Evolutionary conservation across 2,113 vertebrate species (phyloP).

Genomic region (Colinus virginianus): DNA sequence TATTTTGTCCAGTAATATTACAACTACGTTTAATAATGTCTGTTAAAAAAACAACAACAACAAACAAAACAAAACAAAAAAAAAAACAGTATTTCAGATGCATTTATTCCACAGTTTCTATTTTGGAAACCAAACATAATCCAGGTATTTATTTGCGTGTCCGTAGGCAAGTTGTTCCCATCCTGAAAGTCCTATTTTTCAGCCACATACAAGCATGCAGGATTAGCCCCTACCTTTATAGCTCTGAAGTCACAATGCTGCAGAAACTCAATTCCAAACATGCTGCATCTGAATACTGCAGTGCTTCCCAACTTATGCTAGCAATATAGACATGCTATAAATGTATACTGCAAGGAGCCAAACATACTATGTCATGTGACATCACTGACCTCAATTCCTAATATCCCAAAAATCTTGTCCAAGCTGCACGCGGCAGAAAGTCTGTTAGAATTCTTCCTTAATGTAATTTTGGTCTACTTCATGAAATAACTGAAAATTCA

Average conservation of each 20-base stretch:
- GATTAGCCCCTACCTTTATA: neutral
- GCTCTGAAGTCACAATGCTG: neutral
- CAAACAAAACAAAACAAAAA: neutral
- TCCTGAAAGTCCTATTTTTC: neutral
- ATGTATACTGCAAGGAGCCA: neutral
- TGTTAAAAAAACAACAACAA: neutral
- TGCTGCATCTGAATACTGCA: neutral
- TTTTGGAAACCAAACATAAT: constrained; percentile 7
- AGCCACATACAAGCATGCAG: neutral
- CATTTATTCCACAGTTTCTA: neutral
- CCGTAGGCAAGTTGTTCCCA: neutral
- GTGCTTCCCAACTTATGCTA: neutral
- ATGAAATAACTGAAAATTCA: neutral
- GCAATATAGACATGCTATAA: neutral
- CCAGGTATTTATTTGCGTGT: neutral
- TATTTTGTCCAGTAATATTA: constrained; percentile 14
- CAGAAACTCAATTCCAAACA: neutral
- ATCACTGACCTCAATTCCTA: neutral
- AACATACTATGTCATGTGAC: neutral
- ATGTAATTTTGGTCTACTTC: neutral
- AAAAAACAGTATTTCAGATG: neutral
- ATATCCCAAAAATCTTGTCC: neutral
- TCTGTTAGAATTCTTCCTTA: neutral
- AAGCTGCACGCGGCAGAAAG: neutral
- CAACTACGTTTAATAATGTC: constrained; percentile 11